Conservation (phyloP, 2,113 vertebrate species). For the Psammodynastes pulverulentus region DNA sequence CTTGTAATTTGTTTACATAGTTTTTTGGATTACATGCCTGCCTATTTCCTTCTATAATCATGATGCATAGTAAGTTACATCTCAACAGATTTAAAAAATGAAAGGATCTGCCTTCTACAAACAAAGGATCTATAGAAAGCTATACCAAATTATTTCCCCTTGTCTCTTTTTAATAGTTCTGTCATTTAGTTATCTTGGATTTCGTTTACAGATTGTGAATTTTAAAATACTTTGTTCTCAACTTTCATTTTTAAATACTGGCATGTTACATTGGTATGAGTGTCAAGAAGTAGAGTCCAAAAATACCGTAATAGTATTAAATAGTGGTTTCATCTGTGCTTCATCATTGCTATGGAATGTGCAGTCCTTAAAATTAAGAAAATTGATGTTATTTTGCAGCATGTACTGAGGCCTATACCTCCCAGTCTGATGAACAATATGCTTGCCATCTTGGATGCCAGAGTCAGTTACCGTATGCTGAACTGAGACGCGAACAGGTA, state of each 20-base stretch:
- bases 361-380: conserved; percentile 46
- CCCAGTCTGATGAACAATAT: conserved; percentile 85
- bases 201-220: background rate
- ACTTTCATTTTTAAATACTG: background rate
- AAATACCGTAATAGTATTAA: background rate
- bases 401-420: conserved; percentile 89
- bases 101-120: background rate
- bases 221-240: background rate
- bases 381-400: conserved; percentile 72
- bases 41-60: background rate
- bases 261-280: background rate
- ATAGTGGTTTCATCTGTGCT: conserved; percentile 7
- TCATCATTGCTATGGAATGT: conserved; percentile 38
- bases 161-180: background rate
- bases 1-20: background rate
- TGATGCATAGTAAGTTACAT: background rate
- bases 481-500: conserved; percentile 89
- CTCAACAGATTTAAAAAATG: background rate
- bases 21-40: background rate
- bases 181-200: background rate
- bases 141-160: background rate
- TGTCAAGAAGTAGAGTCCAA: background rate
- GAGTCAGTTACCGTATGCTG: conserved; percentile 91
- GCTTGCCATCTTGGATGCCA: conserved; percentile 95
- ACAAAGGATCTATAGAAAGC: background rate